phyloP scores from a whole-genome alignment of 2,797 vertebrate species.

The Sebastes goodei region DNA sequence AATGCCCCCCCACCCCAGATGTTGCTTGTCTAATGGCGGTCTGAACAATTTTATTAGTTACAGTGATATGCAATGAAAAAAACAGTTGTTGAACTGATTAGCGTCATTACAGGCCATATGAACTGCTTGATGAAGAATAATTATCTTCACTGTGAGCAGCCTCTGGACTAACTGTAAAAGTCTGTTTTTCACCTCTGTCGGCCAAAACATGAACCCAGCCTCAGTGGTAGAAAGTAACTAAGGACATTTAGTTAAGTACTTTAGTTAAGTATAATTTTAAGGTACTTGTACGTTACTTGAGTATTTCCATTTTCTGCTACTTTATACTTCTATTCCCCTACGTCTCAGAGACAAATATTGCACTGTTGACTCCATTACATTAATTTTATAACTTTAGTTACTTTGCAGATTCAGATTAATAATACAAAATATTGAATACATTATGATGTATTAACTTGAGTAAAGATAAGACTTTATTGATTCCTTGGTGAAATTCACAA shows the following conservation, averaged over 20 bases:
- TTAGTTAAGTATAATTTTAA: no score
- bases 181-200: not conserved
- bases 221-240: no score
- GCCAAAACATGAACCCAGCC: not conserved
- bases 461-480: no score
- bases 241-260: rapidly evolving
- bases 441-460: no score
- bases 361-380: rapidly evolving
- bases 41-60: slow-evolving; percentile 51
- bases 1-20: slow-evolving; percentile 13
- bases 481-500: no score
- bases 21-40: slow-evolving; percentile 50
- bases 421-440: no score
- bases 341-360: no score
- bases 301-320: no score
- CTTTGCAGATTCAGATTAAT: no score
- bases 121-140: slow-evolving; percentile 22
- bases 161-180: not conserved
- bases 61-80: slow-evolving; percentile 72
- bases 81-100: slow-evolving; percentile 62
- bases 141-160: not conserved
- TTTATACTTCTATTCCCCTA: no score
- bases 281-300: no score
- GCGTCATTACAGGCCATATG: slow-evolving; percentile 75
- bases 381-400: no score